Evolutionary conservation across 1,140 invertebrate species (phyloP).

Genomic region (Aphidius gifuensis): DNA sequence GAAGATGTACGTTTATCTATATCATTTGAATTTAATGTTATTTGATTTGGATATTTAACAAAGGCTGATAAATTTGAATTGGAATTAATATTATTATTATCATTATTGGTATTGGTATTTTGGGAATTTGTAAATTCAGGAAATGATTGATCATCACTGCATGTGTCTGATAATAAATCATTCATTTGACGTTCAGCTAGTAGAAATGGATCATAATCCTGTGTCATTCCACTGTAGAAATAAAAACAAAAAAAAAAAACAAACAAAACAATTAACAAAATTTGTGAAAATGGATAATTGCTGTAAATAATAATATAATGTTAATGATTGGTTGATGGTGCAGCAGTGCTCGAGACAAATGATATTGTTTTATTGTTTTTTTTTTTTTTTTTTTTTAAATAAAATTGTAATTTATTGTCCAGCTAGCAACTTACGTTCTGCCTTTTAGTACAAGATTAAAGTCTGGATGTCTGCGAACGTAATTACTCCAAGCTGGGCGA

Average conservation of each 20-base stretch:
- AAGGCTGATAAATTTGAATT: conserved; percentile 51
- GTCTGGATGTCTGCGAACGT: conserved; percentile 45
- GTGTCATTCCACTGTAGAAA: conserved; percentile 46
- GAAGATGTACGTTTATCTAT: conserved; percentile 43
- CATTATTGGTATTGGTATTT: conserved; percentile 21
- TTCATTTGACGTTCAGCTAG: conserved; percentile 68
- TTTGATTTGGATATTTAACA: conserved; percentile 41
- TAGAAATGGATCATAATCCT: conserved; percentile 65
- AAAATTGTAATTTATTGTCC: too few relatives aligned
- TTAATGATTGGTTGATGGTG: background rate
- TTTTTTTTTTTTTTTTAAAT: background rate
- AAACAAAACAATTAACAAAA: background rate
- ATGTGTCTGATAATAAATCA: conserved; percentile 59
- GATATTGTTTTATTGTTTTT: background rate
- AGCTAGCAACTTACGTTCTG: conserved; percentile 47
- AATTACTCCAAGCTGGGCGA: conserved; percentile 44
- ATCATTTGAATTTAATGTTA: conserved; percentile 5
- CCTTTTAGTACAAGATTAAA: conserved; percentile 50
- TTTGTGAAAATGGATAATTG: background rate
- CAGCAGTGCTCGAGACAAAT: background rate
- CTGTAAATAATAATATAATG: background rate
- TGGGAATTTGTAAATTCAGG: conserved; percentile 28
- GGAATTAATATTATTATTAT: too few relatives aligned
- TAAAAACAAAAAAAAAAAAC: background rate
- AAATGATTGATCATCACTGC: conserved; percentile 42